Conservation (phyloP, 2,888 invertebrate species). For the Teleogryllus oceanicus region DNA sequence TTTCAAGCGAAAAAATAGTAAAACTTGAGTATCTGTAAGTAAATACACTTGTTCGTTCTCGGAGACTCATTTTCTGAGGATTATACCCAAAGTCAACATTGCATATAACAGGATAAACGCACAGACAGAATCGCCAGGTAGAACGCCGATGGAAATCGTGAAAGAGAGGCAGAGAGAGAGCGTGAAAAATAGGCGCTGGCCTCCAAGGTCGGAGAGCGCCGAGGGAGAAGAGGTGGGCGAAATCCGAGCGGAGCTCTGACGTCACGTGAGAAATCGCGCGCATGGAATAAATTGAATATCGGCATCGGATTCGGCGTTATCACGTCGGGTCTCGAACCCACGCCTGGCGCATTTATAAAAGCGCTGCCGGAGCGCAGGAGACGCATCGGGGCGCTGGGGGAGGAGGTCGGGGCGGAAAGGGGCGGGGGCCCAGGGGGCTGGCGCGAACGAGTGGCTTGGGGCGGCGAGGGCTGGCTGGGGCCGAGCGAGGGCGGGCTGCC, state of each 20-base stretch:
- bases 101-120: too few relatives aligned
- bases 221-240: not conserved
- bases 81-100: too few relatives aligned
- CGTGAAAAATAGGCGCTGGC: too few relatives aligned
- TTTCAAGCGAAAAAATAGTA: too few relatives aligned
- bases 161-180: too few relatives aligned
- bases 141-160: too few relatives aligned
- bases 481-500: not conserved
- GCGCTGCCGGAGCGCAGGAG: not conserved
- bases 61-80: too few relatives aligned
- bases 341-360: slow-evolving; percentile 3
- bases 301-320: not conserved
- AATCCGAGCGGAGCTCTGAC: not conserved
- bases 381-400: not conserved
- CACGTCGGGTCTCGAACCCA: not conserved
- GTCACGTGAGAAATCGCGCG: slow-evolving; percentile 1
- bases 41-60: too few relatives aligned
- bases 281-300: not conserved
- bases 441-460: not conserved
- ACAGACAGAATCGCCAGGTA: too few relatives aligned
- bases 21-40: too few relatives aligned
- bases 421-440: not conserved
- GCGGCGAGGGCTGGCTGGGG: not conserved
- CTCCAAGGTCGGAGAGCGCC: too few relatives aligned
- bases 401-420: not conserved